Base-by-base conservation (phyloP, 2,888 invertebrate genomes). In the Mesoligia furuncula region DNA sequence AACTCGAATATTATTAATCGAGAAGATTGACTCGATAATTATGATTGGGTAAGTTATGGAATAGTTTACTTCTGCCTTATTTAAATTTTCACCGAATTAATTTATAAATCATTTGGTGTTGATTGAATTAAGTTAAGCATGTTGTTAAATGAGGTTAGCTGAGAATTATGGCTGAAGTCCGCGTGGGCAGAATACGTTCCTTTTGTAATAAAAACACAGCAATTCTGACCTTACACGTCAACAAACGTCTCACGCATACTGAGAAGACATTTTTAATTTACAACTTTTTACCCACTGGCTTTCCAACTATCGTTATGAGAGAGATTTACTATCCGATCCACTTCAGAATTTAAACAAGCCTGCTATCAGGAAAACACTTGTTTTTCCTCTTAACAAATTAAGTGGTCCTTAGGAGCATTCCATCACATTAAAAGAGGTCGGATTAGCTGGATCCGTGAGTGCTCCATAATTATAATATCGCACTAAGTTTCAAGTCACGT, bases 401-500 rank as follows among this genome's bases (percentile, higher is more conserved):
- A 91, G 81, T 82, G 75, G 79, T 75, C 45, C 77, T 85, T 81
- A 84, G 82, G 59, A 77, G 75, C 39, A 77, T 72, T 79, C 66
- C 51, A 27, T 71, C 45, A 64, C 57, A 73, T 73, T 75, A 78
- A 82, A 80, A 67, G 66, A 78, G 75, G 62, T 69, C 48, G 36
- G 77, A 89, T 83, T 78, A 88, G 61, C 39, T 39, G 76, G 79
- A 86, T 88, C 88, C 83, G 89, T 85, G 85, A 87, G 84, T 83
- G 72, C 61, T 77, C 42, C 39, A 70, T 39, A 36, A 79, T 66
- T 61, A 74, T 79, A 87, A 86, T 86, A 79, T 75, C 72, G 83
- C 86, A 91, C 87, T 88, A 91, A 92, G 89, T 90, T 91, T 87
- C 91, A 83, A 93, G 93, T 92, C 94, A 92, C 93, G 93, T 94